These are phyloP conservation scores for Protobothrops mucrosquamatus DNA, from an alignment of 2,113 vertebrate species.

Conservation along the genomic window DNA sequence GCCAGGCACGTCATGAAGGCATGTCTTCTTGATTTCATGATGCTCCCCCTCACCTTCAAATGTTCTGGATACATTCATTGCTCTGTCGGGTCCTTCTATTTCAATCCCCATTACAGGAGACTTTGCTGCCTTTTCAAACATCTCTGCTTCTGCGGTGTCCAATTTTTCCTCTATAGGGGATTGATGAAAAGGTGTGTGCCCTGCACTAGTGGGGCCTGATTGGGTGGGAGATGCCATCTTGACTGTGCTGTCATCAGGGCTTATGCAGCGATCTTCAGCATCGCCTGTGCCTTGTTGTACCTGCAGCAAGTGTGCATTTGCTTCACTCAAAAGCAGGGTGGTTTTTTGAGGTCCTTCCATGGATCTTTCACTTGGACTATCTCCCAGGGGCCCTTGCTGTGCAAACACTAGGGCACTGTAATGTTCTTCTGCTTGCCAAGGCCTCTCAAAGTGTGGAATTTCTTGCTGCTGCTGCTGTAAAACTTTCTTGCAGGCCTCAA, in stretches of 20 bases:
- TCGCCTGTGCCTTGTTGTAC: slow-evolving; percentile 72
- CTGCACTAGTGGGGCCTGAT: slow-evolving; percentile 90
- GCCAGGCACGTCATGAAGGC: neutral
- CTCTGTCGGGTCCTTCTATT: slow-evolving; percentile 30
- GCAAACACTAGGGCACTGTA: slow-evolving; percentile 71
- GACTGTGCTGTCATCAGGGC: slow-evolving; percentile 93
- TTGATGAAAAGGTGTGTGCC: slow-evolving; percentile 88
- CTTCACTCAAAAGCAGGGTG: slow-evolving; percentile 14
- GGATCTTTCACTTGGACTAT: slow-evolving; percentile 19
- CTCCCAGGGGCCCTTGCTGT: slow-evolving; percentile 44
- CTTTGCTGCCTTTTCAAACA: slow-evolving; percentile 64
- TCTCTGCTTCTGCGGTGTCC: slow-evolving; percentile 69
- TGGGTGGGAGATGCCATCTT: slow-evolving; percentile 92
- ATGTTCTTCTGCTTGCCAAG: slow-evolving; percentile 78
- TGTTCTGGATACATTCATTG: neutral
- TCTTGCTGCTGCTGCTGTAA: slow-evolving; percentile 80
- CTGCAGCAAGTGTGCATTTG: slow-evolving; percentile 51
- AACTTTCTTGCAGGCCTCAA: slow-evolving; percentile 57
- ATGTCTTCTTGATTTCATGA: slow-evolving; percentile 1
- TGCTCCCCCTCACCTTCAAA: neutral
- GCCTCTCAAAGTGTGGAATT: slow-evolving; percentile 75
- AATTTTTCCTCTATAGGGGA: slow-evolving; percentile 90
- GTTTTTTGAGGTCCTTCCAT: slow-evolving; percentile 31
- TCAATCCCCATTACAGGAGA: slow-evolving; percentile 58
- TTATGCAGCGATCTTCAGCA: slow-evolving; percentile 85